Conservation (phyloP, 2,113 vertebrate species). For the Xenus cinereus region DNA sequence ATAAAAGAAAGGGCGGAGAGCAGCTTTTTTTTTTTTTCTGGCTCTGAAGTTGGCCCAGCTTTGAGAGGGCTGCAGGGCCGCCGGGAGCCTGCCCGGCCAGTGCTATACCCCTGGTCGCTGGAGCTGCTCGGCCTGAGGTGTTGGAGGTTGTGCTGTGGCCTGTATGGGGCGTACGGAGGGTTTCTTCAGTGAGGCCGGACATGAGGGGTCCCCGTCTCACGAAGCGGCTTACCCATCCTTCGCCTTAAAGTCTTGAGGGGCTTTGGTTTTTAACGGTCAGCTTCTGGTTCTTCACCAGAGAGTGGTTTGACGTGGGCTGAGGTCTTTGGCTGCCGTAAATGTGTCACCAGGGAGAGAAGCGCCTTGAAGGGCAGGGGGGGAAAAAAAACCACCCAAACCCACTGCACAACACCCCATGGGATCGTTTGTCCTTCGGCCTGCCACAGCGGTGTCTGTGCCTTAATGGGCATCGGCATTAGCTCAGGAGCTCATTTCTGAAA, state of each 20-base stretch:
- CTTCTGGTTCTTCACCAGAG: neutral
- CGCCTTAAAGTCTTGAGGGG: neutral
- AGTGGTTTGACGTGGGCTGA: rapidly evolving
- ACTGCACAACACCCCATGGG: rapidly evolving
- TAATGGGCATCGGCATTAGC: rapidly evolving
- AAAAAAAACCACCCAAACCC: too few relatives aligned
- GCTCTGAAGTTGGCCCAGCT: neutral
- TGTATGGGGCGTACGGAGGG: rapidly evolving
- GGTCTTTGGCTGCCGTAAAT: neutral
- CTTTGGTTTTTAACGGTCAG: neutral
- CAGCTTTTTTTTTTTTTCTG: neutral
- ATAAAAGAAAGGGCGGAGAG: too few relatives aligned
- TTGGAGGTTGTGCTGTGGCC: neutral
- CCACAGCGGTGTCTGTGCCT: rapidly evolving
- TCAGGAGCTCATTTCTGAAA: neutral
- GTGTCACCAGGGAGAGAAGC: neutral
- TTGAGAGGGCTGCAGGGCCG: neutral
- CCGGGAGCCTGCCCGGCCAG: neutral
- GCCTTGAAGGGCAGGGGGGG: neutral
- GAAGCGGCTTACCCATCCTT: neutral
- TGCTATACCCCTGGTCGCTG: rapidly evolving
- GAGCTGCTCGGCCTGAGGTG: neutral
- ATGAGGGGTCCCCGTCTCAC: rapidly evolving
- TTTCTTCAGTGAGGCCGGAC: neutral
- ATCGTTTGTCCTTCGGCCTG: neutral